These are phyloP conservation scores for Mareca strepera DNA, from an alignment of 2,797 vertebrate genomes.

Conservation along the genomic window DNA sequence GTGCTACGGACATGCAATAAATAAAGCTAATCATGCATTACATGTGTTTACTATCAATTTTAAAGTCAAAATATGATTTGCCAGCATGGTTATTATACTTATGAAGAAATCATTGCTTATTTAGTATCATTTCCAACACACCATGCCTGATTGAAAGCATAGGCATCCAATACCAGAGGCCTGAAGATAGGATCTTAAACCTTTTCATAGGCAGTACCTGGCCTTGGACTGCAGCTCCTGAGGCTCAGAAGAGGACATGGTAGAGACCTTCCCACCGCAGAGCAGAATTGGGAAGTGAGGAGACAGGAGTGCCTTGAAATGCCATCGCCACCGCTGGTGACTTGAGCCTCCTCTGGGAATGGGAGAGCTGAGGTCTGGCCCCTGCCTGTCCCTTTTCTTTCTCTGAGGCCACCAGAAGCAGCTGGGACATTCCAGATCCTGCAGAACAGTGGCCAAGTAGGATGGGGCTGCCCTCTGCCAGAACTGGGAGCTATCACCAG, in stretches of 20 bases:
- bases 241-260: neutral
- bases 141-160: neutral
- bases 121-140: neutral
- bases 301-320: neutral
- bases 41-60: constrained; percentile 33
- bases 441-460: neutral
- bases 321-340: neutral
- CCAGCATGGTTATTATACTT: constrained; percentile 16
- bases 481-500: neutral
- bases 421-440: neutral
- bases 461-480: neutral
- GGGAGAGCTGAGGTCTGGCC: neutral
- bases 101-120: constrained; percentile 43
- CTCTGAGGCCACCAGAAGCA: neutral
- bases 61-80: constrained; percentile 40
- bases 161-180: neutral
- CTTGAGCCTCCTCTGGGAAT: neutral
- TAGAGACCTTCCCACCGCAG: neutral
- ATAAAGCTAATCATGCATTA: neutral
- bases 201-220: neutral
- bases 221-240: neutral
- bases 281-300: rapidly evolving
- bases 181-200: neutral
- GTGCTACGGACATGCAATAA: neutral
- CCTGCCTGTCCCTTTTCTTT: neutral